Evolutionary conservation across 2,797 vertebrate species (phyloP).

Genomic region (Chiroxiphia lanceolata): DNA sequence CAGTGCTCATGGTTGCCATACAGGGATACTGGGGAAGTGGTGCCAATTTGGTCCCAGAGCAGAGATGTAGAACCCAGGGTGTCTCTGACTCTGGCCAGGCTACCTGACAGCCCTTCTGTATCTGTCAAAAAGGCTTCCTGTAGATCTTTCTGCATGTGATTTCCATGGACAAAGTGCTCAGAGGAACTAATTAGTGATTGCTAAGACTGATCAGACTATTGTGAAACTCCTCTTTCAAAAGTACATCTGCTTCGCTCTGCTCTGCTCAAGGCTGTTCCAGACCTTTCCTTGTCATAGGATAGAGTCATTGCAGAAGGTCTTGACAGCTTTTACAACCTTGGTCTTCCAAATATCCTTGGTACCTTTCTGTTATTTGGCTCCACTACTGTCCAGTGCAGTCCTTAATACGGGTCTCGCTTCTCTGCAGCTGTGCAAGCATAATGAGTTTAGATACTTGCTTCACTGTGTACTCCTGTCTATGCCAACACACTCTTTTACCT

Average conservation of each 20-base stretch:
- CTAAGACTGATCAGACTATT: not conserved
- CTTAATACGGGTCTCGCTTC: not conserved
- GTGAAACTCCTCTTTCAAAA: not conserved
- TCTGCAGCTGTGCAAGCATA: not conserved
- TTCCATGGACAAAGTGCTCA: not conserved
- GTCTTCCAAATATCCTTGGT: not conserved
- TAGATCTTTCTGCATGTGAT: not conserved
- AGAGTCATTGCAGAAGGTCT: not conserved
- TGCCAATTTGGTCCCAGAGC: not conserved
- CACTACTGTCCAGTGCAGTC: not conserved
- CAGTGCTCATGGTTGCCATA: not conserved
- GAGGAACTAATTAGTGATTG: not conserved
- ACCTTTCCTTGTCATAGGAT: not conserved
- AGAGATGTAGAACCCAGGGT: not conserved
- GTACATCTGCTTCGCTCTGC: not conserved
- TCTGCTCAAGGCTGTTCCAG: not conserved
- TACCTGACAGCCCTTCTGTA: not conserved
- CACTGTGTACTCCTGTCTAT: not conserved
- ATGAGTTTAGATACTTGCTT: not conserved
- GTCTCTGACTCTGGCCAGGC: not conserved
- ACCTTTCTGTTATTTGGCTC: not conserved
- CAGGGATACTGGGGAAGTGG: not conserved
- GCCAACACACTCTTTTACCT: not conserved
- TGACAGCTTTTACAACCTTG: not conserved
- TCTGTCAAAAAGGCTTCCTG: not conserved